Conservation (phyloP, 2,888 invertebrate species). For the Lithodes maja region DNA sequence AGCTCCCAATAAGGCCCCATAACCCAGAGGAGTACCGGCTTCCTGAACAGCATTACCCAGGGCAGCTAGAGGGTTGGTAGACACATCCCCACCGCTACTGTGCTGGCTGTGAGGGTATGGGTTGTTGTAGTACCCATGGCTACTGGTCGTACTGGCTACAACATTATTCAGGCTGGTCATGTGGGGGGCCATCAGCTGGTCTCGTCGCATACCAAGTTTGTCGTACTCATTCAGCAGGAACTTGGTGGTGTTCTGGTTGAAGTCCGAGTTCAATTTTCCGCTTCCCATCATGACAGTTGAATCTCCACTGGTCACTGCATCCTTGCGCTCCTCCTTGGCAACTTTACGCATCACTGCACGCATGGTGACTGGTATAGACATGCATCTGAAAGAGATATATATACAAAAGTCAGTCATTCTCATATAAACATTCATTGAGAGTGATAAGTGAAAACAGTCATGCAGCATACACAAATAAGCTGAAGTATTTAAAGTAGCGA, state of each 20-base stretch:
- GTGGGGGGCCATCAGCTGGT: constrained; percentile 62
- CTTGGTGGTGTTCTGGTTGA: constrained; percentile 67
- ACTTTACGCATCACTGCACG: constrained; percentile 84
- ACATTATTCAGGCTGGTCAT: constrained; percentile 62
- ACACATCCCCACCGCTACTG: constrained; percentile 21
- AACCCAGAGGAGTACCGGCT: constrained; percentile 56
- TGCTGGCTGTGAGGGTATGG: constrained; percentile 49
- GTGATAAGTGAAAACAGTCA: background rate
- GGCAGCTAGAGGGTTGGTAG: constrained; percentile 57
- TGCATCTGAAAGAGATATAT: constrained; percentile 77
- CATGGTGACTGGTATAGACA: constrained; percentile 95
- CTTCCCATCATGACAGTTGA: constrained; percentile 66
- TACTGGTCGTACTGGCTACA: constrained; percentile 54
- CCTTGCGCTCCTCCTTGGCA: constrained; percentile 66
- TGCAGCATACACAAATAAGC: background rate
- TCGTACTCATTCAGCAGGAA: constrained; percentile 68
- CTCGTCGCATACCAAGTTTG: constrained; percentile 61
- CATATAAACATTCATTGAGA: background rate
- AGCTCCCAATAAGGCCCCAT: constrained; percentile 62
- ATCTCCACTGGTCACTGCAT: constrained; percentile 60
- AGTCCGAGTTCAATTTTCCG: constrained; percentile 55
- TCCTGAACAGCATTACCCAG: constrained; percentile 63
- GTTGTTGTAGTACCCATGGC: constrained; percentile 56
- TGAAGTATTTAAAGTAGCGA: background rate
- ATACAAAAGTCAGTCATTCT: too few relatives aligned